These are phyloP conservation scores for Falcunculus frontatus DNA, from an alignment of 2,113 vertebrate genomes.

Conservation along the genomic window DNA sequence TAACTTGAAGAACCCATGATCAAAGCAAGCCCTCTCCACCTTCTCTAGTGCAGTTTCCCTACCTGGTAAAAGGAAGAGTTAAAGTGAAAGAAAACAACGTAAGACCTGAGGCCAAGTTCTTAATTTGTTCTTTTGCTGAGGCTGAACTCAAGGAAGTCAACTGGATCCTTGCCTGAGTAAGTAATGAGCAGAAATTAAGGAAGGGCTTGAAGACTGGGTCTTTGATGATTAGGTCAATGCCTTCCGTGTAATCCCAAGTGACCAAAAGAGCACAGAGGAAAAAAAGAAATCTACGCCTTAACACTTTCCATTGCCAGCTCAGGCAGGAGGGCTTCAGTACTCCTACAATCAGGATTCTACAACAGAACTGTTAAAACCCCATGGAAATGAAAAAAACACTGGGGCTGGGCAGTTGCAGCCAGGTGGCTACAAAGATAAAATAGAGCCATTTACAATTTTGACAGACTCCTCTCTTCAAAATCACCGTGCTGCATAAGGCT, in stretches of 20 bases:
- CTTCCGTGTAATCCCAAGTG: background rate
- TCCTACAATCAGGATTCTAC: background rate
- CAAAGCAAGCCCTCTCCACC: background rate
- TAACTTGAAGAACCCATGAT: background rate
- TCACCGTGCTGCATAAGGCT: background rate
- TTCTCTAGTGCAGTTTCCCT: background rate
- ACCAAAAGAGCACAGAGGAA: background rate
- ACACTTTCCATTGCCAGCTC: background rate
- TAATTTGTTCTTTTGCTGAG: slow-evolving; percentile 1
- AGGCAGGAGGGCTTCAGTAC: background rate
- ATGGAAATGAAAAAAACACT: background rate
- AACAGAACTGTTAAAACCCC: background rate
- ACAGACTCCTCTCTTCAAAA: background rate
- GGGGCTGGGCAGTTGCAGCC: background rate
- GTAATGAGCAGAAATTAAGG: slow-evolving; percentile 30
- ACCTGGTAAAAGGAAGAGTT: slow-evolving; percentile 3
- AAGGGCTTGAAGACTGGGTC: background rate
- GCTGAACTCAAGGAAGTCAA: slow-evolving; percentile 2
- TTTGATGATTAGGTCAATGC: slow-evolving; percentile 27
- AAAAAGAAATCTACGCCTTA: background rate
- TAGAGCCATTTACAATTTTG: background rate
- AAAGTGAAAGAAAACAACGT: slow-evolving; percentile 25
- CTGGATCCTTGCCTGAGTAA: slow-evolving; percentile 32
- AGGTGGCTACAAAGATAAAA: background rate
- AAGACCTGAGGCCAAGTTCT: background rate